Evolutionary conservation across 2,113 vertebrate species (phyloP), one percentile per base, ranked within the genome.

Genomic region (Otis tarda): DNA sequence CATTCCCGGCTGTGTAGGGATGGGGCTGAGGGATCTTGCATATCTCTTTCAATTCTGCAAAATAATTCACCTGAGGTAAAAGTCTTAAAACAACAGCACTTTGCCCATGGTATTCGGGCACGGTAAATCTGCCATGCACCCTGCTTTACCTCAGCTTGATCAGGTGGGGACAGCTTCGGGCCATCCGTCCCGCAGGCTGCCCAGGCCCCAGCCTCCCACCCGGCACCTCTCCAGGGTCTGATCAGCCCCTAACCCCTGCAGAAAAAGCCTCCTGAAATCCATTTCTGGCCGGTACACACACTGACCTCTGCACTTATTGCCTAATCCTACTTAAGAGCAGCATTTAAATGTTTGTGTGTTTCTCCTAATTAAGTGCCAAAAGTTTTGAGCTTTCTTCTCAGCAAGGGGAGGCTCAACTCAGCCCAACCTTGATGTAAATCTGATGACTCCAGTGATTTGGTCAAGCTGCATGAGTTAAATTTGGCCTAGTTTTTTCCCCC

Each of bases 301-400:
- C 43, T 92, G 85, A 88, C 70, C 79, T 76, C 50, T 33, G 82
- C 33, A 35, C 37, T 85, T 50, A 0, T 67, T 84, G n/a, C 81
- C 61, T 93, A 93, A 93, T 96, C 41, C 3, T 78, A 35, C 88
- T 96, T 90, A 68, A 85, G 37, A 86, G 39, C 41, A 80, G 59
- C 28, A 52, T 86, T 86, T 80, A 57, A 77, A 91, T 90, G 88
- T 78, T 90, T 92, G 79, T 59, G 39, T 55, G 18, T 77, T 92
- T 77, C 79, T 87, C 55, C 57, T 83, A 86, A 92, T 93, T 47
- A 96, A 83, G 76, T 71, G 85, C 85, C 94, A 95, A 88, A 93
- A 60, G 56, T 74, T 80, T 64, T 0, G 2, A 81, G 49, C 24
- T 86, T 93, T 92, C 76, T 43, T 19, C 71, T 75, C 55, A 39